Evolutionary conservation across 1,140 invertebrate species (phyloP).

Genomic region (Trissolcus basalis): DNA sequence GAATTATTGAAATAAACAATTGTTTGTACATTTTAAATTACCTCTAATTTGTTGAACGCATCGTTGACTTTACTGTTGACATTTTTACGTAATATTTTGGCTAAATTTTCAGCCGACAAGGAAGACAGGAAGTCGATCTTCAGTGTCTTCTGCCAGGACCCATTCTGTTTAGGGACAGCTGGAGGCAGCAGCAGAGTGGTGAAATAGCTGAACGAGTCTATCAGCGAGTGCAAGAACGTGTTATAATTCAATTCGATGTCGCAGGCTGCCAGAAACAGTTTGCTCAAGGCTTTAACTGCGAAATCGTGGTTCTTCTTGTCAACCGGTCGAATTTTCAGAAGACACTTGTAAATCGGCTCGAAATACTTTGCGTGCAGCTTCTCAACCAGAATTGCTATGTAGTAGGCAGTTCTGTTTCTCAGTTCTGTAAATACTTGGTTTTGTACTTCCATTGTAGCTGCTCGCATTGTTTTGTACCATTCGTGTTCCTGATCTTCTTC

Average conservation of each 20-base stretch:
- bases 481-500: conserved; percentile 1
- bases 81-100: not conserved
- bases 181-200: not conserved
- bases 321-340: not conserved
- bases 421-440: not conserved
- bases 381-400: not conserved
- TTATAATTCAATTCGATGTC: not conserved
- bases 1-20: no score
- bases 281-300: not conserved
- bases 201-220: not conserved
- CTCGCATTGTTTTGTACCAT: not conserved
- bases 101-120: not conserved
- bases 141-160: not conserved
- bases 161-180: not conserved
- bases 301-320: not conserved
- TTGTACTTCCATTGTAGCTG: not conserved
- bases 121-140: not conserved
- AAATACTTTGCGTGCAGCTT: not conserved
- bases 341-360: not conserved
- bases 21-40: not conserved
- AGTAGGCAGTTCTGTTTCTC: not conserved
- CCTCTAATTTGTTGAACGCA: not conserved
- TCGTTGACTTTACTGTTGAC: not conserved
- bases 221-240: not conserved
- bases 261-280: not conserved